Base-by-base conservation (phyloP, 1,140 invertebrate species). In the Drosophila pruinosa region DNA sequence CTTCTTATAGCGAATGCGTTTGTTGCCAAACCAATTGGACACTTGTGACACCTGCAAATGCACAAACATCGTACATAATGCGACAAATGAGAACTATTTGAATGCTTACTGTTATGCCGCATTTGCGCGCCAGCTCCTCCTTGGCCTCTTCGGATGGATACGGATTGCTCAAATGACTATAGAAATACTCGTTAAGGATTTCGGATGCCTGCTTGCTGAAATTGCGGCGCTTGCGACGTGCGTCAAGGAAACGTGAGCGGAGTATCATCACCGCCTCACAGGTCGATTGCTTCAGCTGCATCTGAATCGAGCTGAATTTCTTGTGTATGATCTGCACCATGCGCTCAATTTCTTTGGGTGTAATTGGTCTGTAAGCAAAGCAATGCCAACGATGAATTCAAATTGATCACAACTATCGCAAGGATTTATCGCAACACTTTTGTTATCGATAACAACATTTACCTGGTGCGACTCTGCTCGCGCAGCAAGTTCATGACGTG, bases 231-330 rank as follows among this genome's bases (percentile, higher is more conserved):
- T 99, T 99, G 88, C 99, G 95, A 92, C 99, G 98, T 14, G 98
- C 98, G 92, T 99, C 98, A 59, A 99, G 94, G 93, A 99, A 99
- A 86, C 95, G 93, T 10, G 91, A 91, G 8, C 98, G 94, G 21
- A 99, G 93, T 68, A 99, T 99, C 99, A 99, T 99, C 52, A 99
- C 99, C n/a, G 99, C 99, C 92, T 99, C 99, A 92, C 99, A 99
- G 10, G 99, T 99, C 69, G 97, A 99, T 93, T 99, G 99, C 92
- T 99, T 99, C 75, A 99, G 93, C 92, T 99, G 99, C 96, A 99
- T 99, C 93, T 99, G 99, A 90, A 99, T 99, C 68, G 98, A 98
- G 76, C 97, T 98, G 94, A 99, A 99, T 92, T 99, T 99, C 94
- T 99, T 99, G 92, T 99, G 97, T 76, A 99, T 99, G 80, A 99